Conservation (phyloP, 2,888 invertebrate species). For the Agapostemon virescens region DNA sequence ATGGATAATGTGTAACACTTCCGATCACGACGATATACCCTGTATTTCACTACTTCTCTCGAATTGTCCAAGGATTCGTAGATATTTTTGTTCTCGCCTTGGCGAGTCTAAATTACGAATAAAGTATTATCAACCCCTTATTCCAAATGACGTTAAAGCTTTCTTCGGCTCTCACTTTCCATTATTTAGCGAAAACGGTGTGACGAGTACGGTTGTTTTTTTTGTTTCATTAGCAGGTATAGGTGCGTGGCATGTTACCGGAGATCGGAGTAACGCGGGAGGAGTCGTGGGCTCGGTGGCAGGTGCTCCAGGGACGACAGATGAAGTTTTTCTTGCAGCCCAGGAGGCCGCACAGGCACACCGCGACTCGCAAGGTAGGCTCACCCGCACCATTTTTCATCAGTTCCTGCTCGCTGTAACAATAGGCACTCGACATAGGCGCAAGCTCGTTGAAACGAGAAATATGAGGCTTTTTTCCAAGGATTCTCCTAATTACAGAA, state of each 20-base stretch:
- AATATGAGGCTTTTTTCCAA: neutral
- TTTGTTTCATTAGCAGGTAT: slow-evolving; percentile 84
- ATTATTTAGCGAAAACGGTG: neutral
- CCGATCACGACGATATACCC: slow-evolving; percentile 41
- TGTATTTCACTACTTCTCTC: slow-evolving; percentile 60
- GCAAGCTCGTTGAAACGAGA: neutral
- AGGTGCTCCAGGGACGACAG: slow-evolving; percentile 81
- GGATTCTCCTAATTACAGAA: neutral
- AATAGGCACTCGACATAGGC: slow-evolving; percentile 73
- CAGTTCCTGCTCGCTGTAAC: slow-evolving; percentile 74
- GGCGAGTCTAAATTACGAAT: slow-evolving; percentile 42
- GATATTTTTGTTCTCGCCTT: slow-evolving; percentile 41
- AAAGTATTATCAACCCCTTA: slow-evolving; percentile 52
- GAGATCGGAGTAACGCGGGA: slow-evolving; percentile 86
- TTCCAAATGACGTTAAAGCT: slow-evolving; percentile 32
- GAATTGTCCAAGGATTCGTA: slow-evolving; percentile 24
- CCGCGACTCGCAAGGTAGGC: slow-evolving; percentile 96
- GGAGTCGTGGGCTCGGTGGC: slow-evolving; percentile 76
- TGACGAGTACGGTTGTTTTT: slow-evolving; percentile 50
- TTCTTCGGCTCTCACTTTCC: neutral
- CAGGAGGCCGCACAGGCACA: slow-evolving; percentile 89
- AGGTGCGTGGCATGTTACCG: slow-evolving; percentile 92
- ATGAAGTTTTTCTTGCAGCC: slow-evolving; percentile 92
- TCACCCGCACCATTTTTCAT: slow-evolving; percentile 80
- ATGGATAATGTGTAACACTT: slow-evolving; percentile 32